Conservation (phyloP, 2,113 vertebrate genomes). For the Crotalus horridus region DNA sequence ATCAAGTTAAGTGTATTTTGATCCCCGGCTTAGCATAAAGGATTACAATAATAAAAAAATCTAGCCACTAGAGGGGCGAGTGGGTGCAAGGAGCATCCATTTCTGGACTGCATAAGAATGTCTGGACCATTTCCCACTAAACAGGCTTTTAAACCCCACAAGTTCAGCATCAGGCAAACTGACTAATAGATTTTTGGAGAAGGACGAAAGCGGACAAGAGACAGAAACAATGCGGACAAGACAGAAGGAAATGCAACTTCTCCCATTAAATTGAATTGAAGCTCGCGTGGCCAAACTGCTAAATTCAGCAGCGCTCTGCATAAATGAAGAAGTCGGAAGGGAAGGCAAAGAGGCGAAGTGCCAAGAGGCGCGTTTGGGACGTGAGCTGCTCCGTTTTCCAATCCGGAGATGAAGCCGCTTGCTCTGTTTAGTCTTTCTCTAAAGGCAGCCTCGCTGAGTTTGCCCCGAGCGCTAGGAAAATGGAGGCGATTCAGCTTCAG, state of each 20-base stretch:
- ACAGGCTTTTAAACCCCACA: neutral
- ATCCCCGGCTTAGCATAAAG: neutral
- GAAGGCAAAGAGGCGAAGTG: neutral
- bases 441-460: neutral
- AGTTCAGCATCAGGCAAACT: neutral
- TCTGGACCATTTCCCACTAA: slow-evolving; percentile 53
- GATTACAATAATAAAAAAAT: neutral
- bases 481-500: neutral
- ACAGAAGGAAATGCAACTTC: neutral
- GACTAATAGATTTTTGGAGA: neutral
- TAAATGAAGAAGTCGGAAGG: neutral
- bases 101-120: slow-evolving; percentile 55
- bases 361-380: neutral
- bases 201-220: neutral
- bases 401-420: neutral
- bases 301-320: neutral
- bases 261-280: neutral
- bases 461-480: neutral
- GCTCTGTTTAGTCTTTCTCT: neutral
- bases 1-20: neutral
- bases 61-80: slow-evolving; percentile 14
- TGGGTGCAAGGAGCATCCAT: slow-evolving; percentile 21
- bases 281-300: neutral
- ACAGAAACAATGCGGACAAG: neutral
- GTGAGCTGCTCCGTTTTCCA: neutral